Evolutionary conservation across 2,113 vertebrate genomes (phyloP).

Genomic region (Cavia aperea): DNA sequence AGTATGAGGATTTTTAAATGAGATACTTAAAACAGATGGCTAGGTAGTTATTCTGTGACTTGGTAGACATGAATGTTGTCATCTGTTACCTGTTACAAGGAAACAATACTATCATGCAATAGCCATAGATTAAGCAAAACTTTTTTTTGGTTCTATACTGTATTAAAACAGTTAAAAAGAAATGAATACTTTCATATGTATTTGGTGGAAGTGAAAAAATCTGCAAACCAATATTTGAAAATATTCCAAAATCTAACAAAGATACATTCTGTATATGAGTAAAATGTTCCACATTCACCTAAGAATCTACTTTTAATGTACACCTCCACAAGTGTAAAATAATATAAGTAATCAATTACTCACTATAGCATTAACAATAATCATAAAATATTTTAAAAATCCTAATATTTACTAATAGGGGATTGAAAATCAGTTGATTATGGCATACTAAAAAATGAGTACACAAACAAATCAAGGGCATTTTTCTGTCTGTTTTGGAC

Average conservation of each 20-base stretch:
- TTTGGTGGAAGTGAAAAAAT: not conserved
- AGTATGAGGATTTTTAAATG: not conserved
- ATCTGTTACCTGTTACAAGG: not conserved
- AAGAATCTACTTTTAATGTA: not conserved
- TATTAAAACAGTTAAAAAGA: not conserved
- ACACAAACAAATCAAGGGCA: not conserved
- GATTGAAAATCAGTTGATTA: not conserved
- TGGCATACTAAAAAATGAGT: not conserved
- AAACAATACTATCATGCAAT: not conserved
- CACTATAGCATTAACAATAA: not conserved
- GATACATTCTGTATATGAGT: not conserved
- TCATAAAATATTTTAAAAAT: not conserved
- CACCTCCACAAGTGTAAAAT: not conserved
- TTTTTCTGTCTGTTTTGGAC: not conserved
- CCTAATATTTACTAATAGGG: not conserved
- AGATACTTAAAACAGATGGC: not conserved
- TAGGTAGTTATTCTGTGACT: accelerated
- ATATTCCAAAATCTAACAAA: not conserved
- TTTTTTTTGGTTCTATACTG: not conserved
- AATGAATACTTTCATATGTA: not conserved
- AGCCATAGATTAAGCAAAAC: not conserved
- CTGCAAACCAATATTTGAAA: not conserved
- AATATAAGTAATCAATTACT: not conserved
- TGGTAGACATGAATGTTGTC: not conserved
- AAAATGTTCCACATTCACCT: not conserved